These are phyloP conservation scores for Apantesis nais DNA, from an alignment of 2,888 invertebrate genomes.

Conservation along the genomic window DNA sequence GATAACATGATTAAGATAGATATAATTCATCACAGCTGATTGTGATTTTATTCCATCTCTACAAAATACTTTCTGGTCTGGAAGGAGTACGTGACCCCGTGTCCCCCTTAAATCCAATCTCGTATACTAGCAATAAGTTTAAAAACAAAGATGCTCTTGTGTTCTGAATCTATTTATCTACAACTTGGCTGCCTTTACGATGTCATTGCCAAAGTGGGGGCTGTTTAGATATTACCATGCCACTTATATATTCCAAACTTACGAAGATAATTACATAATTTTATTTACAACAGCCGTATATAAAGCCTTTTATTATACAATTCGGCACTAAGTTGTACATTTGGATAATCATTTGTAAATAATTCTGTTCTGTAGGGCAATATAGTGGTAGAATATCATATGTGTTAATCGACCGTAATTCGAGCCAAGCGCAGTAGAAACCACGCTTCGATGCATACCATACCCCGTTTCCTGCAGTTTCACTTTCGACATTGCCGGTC, in stretches of 20 bases:
- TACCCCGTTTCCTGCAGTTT: slow-evolving; percentile 32
- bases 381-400: not conserved
- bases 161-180: not conserved
- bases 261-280: not conserved
- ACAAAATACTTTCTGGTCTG: no score
- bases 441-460: slow-evolving; percentile 16
- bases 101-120: no score
- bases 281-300: no score
- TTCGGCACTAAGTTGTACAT: not conserved
- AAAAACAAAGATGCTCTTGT: not conserved
- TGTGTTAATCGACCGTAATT: slow-evolving; percentile 6
- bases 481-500: slow-evolving; percentile 34
- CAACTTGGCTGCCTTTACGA: not conserved
- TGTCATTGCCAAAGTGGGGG: not conserved
- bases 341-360: not conserved
- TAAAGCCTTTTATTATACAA: not conserved
- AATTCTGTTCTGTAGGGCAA: not conserved
- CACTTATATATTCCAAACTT: not conserved
- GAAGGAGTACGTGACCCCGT: no score
- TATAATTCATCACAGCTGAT: no score
- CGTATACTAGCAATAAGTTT: no score
- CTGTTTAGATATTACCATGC: not conserved
- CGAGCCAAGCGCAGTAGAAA: slow-evolving; percentile 17
- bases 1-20: no score
- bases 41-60: no score